Percentiles rank a stretch among this genome's conserved stretches.
Conservation (phyloP, 2,113 vertebrate species). For the Corydoras maculifer region DNA sequence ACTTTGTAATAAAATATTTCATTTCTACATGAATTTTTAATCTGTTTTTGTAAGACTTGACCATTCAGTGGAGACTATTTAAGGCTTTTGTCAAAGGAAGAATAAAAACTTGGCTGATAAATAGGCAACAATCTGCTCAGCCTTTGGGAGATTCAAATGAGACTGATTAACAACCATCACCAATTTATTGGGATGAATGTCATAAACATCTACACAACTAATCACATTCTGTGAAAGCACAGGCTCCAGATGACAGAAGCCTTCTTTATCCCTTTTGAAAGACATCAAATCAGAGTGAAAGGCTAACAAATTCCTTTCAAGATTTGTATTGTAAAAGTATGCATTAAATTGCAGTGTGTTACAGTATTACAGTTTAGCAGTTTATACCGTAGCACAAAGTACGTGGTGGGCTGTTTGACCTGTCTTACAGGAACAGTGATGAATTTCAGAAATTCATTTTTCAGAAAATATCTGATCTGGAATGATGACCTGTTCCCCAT, state of each 20-base stretch:
- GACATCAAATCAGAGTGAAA: conserved; percentile 4
- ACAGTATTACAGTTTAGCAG: background rate
- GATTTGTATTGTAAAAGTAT: background rate
- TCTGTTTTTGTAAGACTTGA: conserved; percentile 16
- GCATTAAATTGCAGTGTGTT: background rate
- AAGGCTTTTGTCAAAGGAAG: conserved; percentile 20
- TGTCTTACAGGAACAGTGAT: too few species aligned
- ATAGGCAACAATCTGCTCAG: conserved; percentile 4
- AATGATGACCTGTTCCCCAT: background rate
- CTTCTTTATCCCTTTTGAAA: background rate
- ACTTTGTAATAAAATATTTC: too few species aligned
- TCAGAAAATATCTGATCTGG: background rate
- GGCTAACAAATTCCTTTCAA: background rate
- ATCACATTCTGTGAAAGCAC: conserved; percentile 1
- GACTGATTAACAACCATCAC: conserved; percentile 11
- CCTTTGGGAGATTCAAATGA: conserved; percentile 5
- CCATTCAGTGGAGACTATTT: conserved; percentile 16
- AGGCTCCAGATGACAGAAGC: background rate
- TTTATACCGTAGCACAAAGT: background rate
- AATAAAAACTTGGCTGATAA: conserved; percentile 3
- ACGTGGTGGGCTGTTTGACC: too few species aligned
- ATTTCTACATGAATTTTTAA: too few species aligned
- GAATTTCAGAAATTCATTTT: background rate
- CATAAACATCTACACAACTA: conserved; percentile 10
- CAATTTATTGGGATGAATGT: conserved; percentile 1